Conservation (phyloP, 2,113 vertebrate species). For the Microcebus griseorufus region DNA sequence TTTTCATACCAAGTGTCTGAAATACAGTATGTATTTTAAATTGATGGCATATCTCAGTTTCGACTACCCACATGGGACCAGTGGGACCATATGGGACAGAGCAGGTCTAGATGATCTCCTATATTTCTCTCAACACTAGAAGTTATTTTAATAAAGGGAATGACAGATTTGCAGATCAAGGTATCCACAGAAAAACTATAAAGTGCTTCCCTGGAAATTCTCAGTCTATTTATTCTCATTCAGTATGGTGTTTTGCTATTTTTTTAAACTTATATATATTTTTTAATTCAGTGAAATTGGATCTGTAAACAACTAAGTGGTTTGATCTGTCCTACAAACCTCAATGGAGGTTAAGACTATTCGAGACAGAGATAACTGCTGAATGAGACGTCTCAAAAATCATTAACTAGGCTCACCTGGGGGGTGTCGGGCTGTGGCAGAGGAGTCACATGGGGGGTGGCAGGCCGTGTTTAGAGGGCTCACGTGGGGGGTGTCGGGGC, state of each 20-base stretch:
- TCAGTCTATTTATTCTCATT: not conserved
- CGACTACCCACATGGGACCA: not conserved
- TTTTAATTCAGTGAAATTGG: not conserved
- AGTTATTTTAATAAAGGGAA: constrained; percentile 4
- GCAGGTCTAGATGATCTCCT: not conserved
- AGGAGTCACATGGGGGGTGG: no score
- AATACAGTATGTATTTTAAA: not conserved
- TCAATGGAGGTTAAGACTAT: not conserved
- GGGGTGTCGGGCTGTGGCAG: no score
- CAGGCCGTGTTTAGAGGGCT: no score
- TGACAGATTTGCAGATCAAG: not conserved
- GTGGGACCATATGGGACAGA: not conserved
- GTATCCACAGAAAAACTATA: not conserved
- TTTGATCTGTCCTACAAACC: not conserved
- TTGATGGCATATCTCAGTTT: not conserved
- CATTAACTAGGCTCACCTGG: no score
- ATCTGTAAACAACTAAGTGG: not conserved
- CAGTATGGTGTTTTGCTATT: not conserved
- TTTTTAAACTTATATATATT: not conserved
- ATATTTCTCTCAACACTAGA: not conserved
- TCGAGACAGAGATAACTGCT: not conserved
- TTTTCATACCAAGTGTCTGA: not conserved
- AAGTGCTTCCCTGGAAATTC: not conserved
- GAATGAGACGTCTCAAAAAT: not conserved
- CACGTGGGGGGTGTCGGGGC: no score